Evolutionary conservation across 2,113 vertebrate genomes (phyloP).

Genomic region (Dissostichus mawsoni): DNA sequence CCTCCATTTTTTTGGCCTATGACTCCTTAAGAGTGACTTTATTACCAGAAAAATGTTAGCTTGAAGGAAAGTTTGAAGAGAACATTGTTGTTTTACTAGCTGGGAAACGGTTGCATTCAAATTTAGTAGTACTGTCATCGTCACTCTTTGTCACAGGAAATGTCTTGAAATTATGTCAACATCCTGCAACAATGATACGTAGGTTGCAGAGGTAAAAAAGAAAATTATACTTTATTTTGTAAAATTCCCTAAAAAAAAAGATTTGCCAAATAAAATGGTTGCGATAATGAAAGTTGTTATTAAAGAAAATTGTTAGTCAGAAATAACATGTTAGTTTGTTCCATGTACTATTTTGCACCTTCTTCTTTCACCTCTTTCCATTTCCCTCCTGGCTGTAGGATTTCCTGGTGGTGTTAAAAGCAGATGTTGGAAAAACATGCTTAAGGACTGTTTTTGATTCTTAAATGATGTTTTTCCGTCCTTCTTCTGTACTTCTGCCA

Average conservation of each 20-base stretch:
- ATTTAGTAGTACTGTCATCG: too few relatives aligned
- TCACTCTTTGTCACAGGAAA: background rate
- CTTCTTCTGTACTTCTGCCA: slow-evolving; percentile 10
- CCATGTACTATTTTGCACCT: slow-evolving; percentile 11
- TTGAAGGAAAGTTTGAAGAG: too few relatives aligned
- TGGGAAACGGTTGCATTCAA: background rate
- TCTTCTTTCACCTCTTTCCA: slow-evolving; percentile 34
- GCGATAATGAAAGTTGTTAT: background rate
- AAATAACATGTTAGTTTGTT: slow-evolving; percentile 30
- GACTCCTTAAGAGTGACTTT: background rate
- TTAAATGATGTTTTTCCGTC: slow-evolving; percentile 5
- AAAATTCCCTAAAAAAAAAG: background rate
- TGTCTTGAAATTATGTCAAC: background rate
- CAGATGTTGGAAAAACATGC: slow-evolving; percentile 14
- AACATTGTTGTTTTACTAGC: too few relatives aligned
- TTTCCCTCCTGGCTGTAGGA: slow-evolving; percentile 32
- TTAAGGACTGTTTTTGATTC: slow-evolving; percentile 9
- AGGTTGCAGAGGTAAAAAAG: too few relatives aligned
- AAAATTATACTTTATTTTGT: background rate
- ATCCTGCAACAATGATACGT: background rate
- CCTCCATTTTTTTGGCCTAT: background rate
- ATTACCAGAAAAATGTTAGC: too few relatives aligned
- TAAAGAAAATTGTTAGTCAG: background rate
- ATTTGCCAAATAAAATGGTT: background rate
- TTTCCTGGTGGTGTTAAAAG: slow-evolving; percentile 21